A percentile compares a stretch with the other conserved stretches of the same genome.
These are phyloP conservation scores for Synaphobranchus kaupii DNA, from an alignment of 2,797 vertebrate genomes.

Conservation along the genomic window DNA sequence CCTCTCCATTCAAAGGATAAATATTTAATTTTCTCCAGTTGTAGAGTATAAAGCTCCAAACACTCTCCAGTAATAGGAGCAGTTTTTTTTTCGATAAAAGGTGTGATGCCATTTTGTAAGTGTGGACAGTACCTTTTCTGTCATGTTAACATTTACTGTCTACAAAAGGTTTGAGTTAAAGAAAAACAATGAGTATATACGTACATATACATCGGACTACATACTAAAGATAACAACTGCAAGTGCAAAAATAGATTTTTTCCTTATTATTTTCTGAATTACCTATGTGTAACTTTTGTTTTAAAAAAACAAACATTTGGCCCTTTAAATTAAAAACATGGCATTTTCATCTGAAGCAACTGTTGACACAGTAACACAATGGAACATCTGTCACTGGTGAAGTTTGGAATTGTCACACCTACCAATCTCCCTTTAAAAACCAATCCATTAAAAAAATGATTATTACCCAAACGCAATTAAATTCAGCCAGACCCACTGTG, in stretches of 20 bases:
- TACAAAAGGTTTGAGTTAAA: background rate
- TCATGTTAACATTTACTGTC: background rate
- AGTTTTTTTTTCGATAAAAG: background rate
- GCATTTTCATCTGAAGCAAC: background rate
- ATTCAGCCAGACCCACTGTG: background rate
- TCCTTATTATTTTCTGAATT: background rate
- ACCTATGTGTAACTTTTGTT: background rate
- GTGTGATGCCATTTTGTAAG: background rate
- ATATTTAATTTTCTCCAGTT: background rate
- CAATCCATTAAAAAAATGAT: background rate
- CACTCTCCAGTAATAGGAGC: background rate
- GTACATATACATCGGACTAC: background rate
- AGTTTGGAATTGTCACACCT: background rate
- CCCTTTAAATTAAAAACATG: background rate
- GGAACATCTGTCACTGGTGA: background rate
- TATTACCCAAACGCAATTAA: background rate
- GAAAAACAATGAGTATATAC: background rate
- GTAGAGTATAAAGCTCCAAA: background rate
- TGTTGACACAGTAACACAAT: background rate
- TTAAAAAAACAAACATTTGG: background rate
- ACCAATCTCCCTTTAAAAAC: background rate
- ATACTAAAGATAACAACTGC: background rate
- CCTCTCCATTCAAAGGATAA: background rate
- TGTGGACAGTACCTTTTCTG: background rate
- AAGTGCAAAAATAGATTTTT: background rate